Base-by-base conservation (phyloP, 2,888 invertebrate species). In the Cephus rjabovi region DNA sequence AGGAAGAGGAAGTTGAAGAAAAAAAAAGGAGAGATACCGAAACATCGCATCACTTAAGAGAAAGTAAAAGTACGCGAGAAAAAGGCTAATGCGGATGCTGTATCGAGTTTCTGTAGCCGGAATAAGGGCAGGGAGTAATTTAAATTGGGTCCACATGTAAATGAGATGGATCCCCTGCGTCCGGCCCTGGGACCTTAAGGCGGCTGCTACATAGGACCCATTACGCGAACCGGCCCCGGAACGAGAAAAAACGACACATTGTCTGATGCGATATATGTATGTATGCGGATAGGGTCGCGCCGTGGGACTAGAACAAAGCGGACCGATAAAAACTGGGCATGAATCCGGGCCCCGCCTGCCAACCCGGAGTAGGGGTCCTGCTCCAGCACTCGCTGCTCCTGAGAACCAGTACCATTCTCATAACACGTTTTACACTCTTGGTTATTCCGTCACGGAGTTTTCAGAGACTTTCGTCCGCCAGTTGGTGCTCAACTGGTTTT, bases 211-310 rank as follows among this genome's bases (percentile, higher is more conserved):
- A 56, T 9, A 23, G 56, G 56, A 56, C 56, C 56, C 71, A 71
- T 71, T 79, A 82, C 84, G 83, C 81, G 81, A 85, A 79, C 79
- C 82, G 81, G 83, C 81, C 81, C 84, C 84, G 83, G 87, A 87
- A 87, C 82, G 82, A 83, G 88, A 89, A 90, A 90, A 90, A 90
- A 90, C 88, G 89, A 87, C 89, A 88, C 90, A 89, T 89, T 90
- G 90, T 56, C 56, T 90, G 85, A 88, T 88, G 86, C 79, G 86
- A 84, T 82, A 86, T 87, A 87, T 87, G 85, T 83, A 84, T 82
- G 86, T 87, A 87, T 87, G 85, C 83, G 81, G 78, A 85, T 85
- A 85, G 88, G 88, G 87, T 85, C 85, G 82, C 82, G 80, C 85
- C 79, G 85, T 82, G 87, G 86, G 86, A 86, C 89, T 90, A 90